Base-by-base conservation (phyloP, 2,113 vertebrate genomes). In the Thomomys bottae region DNA sequence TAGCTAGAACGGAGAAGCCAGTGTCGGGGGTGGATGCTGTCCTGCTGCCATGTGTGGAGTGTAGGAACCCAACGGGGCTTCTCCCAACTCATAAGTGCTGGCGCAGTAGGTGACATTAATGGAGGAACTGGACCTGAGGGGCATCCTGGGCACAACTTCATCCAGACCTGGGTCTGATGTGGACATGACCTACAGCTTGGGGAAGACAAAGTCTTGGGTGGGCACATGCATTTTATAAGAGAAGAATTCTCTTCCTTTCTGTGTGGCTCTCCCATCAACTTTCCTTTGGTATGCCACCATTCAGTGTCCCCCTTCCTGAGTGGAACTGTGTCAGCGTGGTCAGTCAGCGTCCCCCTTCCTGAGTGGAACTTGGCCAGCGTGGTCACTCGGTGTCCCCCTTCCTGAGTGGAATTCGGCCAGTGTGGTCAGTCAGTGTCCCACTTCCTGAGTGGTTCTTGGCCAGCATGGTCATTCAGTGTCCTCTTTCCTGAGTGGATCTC, bases 351-450 rank as follows among this genome's bases (percentile, higher is more conserved):
- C 72, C 18, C 7, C 49, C 59, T 18, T 18, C n/a, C 26, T 64
- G n/a, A n/a, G n/a, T 32, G 4, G 7, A 17, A 1, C 2, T 6
- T 24, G n/a, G 17, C 30, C 28, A 0, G 20, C 6, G 36, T 54
- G 0, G 10, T 49, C 45, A 49, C 14, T 49, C 45, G 45, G 45
- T 14, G 21, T 40, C 75, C 72, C 18, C n/a, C n/a, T 14, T 12
- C 2, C 26, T 11, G 45, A 11, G 1, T 3, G 8, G 32, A 24
- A 36, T 9, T 26, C 17, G 26, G 30, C 28, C 15, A 5, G 45
- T 10, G 49, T 45, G 79, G 14, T 15, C 4, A n/a, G n/a, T n/a
- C n/a, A n/a, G n/a, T n/a, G n/a, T n/a, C n/a, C n/a, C n/a, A n/a
- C n/a, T n/a, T n/a, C n/a, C n/a, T n/a, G n/a, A n/a, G n/a, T n/a